Evolutionary conservation across 2,113 vertebrate species (phyloP).

Genomic region (Mastomys coucha): DNA sequence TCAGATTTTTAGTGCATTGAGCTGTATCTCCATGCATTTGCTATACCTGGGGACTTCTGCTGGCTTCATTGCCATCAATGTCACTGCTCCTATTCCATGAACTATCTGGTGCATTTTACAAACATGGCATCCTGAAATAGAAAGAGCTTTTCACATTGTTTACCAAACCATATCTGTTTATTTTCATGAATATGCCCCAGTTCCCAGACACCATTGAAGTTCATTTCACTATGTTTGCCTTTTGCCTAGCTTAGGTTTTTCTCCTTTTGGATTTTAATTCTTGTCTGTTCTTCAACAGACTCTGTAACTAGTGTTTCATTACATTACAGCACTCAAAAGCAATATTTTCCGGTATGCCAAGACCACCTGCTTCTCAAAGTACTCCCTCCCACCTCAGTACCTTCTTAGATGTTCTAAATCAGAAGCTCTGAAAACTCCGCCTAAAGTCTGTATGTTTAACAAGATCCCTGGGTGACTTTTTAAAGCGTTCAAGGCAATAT

Average conservation of each 20-base stretch:
- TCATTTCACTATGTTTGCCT: background rate
- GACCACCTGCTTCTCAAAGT: conserved; percentile 57
- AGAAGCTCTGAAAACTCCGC: conserved; percentile 39
- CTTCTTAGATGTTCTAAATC: conserved; percentile 45
- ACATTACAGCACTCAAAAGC: background rate
- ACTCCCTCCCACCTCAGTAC: background rate
- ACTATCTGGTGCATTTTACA: background rate
- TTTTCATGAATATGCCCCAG: background rate
- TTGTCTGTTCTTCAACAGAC: background rate
- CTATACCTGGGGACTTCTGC: background rate
- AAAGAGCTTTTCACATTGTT: background rate
- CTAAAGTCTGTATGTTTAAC: conserved; percentile 43
- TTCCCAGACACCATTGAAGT: background rate
- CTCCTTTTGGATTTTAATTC: background rate
- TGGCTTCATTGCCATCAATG: background rate
- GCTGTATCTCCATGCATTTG: background rate
- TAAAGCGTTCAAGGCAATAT: conserved; percentile 27
- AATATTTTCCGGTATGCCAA: conserved; percentile 40
- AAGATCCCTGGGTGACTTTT: conserved; percentile 56
- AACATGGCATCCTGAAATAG: background rate
- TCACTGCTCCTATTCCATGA: background rate
- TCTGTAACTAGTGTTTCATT: conserved; percentile 46
- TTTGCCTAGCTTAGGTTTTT: conserved; percentile 45
- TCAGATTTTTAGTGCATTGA: background rate
- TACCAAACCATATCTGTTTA: background rate